A percentile compares a stretch with the other conserved stretches of the same genome.
Conservation (phyloP, 2,888 invertebrate species). For the Hirtodrosophila histrioides region DNA sequence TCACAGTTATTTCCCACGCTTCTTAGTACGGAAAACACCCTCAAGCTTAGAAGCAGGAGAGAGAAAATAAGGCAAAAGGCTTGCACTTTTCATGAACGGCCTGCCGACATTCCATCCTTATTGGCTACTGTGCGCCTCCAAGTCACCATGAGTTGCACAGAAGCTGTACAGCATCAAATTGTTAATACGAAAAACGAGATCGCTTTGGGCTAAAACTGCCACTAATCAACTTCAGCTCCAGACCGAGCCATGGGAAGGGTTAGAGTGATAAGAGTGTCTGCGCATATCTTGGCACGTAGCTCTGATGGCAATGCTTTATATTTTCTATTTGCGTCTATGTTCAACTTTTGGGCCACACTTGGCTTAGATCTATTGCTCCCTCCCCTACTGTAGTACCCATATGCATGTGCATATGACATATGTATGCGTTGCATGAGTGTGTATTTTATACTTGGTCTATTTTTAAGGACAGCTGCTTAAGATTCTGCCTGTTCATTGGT, state of each 20-base stretch:
- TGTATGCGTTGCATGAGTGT: too few relatives aligned
- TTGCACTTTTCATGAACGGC: slow-evolving; percentile 31
- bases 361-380: too few relatives aligned
- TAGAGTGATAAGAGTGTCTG: slow-evolving; percentile 6
- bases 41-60: slow-evolving; percentile 47
- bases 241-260: slow-evolving; percentile 16
- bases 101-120: slow-evolving; percentile 9
- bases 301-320: neutral
- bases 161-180: slow-evolving; percentile 45
- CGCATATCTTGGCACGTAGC: slow-evolving; percentile 34
- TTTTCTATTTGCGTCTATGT: slow-evolving; percentile 20
- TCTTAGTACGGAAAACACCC: slow-evolving; percentile 42
- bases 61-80: slow-evolving; percentile 14
- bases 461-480: too few relatives aligned
- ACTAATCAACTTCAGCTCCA: slow-evolving; percentile 16
- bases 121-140: slow-evolving; percentile 46
- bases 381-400: too few relatives aligned
- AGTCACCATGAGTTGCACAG: slow-evolving; percentile 54
- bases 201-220: slow-evolving; percentile 54
- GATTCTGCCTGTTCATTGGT: too few relatives aligned
- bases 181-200: slow-evolving; percentile 67
- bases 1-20: slow-evolving; percentile 65
- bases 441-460: too few relatives aligned
- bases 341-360: too few relatives aligned
- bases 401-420: too few relatives aligned